phyloP scores from a whole-genome alignment of 2,888 invertebrate genomes.

The Boloria euphrosyne region DNA sequence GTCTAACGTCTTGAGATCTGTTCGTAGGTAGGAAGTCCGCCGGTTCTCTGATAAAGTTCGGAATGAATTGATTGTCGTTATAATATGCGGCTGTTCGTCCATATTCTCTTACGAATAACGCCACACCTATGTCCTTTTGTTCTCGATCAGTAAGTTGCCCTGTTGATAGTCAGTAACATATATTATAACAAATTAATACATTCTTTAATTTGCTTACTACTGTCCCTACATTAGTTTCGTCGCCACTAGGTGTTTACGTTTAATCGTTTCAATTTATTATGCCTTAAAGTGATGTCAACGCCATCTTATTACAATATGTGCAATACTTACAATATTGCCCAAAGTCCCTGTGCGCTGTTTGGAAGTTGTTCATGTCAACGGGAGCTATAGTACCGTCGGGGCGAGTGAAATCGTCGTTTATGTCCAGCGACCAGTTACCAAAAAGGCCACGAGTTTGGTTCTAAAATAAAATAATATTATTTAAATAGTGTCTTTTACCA shows the following conservation, averaged over 20 bases:
- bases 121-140: slow-evolving; percentile 86
- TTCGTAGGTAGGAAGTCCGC: slow-evolving; percentile 88
- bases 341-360: slow-evolving; percentile 89
- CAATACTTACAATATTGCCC: slow-evolving; percentile 86
- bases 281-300: background rate
- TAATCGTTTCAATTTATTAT: background rate
- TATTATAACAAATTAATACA: too few relatives aligned
- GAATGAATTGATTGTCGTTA: slow-evolving; percentile 89
- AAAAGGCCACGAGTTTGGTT: slow-evolving; percentile 94
- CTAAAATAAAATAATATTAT: slow-evolving; percentile 64
- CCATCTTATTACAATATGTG: background rate
- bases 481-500: too few relatives aligned
- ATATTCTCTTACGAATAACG: slow-evolving; percentile 90
- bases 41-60: slow-evolving; percentile 87
- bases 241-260: background rate
- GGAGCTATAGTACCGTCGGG: slow-evolving; percentile 85
- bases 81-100: slow-evolving; percentile 91
- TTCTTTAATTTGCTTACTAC: too few relatives aligned
- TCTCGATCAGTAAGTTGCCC: slow-evolving; percentile 92
- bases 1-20: slow-evolving; percentile 83
- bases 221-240: background rate
- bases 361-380: slow-evolving; percentile 85
- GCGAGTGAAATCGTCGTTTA: slow-evolving; percentile 89
- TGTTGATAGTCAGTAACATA: slow-evolving; percentile 47
- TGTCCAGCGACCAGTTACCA: slow-evolving; percentile 95